Percentiles rank a stretch among this genome's conserved stretches.
Evolutionary conservation across 2,113 vertebrate genomes (phyloP).

Genomic region (Riparia riparia): DNA sequence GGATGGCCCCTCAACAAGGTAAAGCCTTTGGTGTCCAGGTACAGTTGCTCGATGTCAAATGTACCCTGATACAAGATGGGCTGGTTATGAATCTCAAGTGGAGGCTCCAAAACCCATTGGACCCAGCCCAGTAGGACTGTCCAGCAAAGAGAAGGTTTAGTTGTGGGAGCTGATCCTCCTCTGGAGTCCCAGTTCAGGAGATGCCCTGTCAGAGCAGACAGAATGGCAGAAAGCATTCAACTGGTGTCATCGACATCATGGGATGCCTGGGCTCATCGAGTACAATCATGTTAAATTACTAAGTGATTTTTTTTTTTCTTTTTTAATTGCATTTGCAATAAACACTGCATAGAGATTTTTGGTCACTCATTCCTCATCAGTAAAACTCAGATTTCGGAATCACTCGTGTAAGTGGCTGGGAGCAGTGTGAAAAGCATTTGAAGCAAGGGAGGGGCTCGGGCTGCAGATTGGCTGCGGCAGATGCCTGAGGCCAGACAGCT

Average conservation of each 20-base stretch:
- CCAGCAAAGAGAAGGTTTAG: not conserved
- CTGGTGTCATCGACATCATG: no score
- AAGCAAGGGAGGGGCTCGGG: not conserved
- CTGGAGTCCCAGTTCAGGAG: not conserved
- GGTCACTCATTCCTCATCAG: not conserved
- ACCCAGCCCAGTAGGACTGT: not conserved
- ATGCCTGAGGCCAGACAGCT: not conserved
- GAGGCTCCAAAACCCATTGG: not conserved
- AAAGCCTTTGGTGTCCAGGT: not conserved
- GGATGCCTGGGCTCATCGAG: fast-evolving
- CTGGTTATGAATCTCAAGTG: not conserved
- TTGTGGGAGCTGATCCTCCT: not conserved
- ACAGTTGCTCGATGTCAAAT: not conserved
- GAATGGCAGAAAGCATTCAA: not conserved
- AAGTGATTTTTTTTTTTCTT: not conserved
- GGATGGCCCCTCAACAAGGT: not conserved
- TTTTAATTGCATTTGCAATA: not conserved
- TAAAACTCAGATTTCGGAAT: not conserved
- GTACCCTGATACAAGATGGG: not conserved
- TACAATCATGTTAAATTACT: not conserved
- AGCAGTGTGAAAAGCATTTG: not conserved
- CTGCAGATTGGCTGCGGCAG: not conserved
- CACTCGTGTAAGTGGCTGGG: not conserved
- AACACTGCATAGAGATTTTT: not conserved
- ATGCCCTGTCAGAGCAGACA: not conserved